Conservation (phyloP, 2,797 vertebrate species). For the Zenarchopterus dispar region DNA sequence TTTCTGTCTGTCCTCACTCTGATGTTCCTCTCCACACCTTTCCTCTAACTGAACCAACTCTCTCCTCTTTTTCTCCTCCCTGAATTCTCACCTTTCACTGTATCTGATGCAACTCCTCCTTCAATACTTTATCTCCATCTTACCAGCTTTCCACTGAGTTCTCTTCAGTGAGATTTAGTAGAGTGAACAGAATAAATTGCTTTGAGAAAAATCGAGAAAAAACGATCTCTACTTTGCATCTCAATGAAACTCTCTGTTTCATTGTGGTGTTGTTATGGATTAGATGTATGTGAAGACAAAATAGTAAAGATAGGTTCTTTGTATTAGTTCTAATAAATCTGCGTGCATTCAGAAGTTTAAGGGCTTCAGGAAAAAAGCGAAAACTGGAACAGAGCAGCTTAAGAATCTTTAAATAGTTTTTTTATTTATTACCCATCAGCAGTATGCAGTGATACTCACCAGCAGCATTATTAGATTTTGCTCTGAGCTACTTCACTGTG, state of each 20-base stretch:
- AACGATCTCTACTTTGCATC: conserved; percentile 36
- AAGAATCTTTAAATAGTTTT: not conserved
- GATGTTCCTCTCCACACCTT: not conserved
- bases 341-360: not conserved
- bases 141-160: conserved; percentile 48
- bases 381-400: not conserved
- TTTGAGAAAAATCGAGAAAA: conserved; percentile 26
- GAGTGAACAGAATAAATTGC: conserved; percentile 51
- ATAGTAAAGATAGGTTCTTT: not conserved
- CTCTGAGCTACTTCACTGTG: conserved; percentile 34
- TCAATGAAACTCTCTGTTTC: conserved; percentile 20
- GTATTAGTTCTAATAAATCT: not conserved
- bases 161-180: conserved; percentile 41
- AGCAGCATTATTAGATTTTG: conserved; percentile 47
- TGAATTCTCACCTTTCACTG: conserved; percentile 16
- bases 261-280: not conserved
- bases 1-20: not conserved
- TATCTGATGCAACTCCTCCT: conserved; percentile 36
- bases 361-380: too few species aligned
- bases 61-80: not conserved
- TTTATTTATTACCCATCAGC: conserved; percentile 41
- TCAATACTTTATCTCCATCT: conserved; percentile 59
- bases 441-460: conserved; percentile 19
- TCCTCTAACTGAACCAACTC: conserved; percentile 14
- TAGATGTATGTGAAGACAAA: conserved; percentile 11